Evolutionary conservation across 1,140 invertebrate genomes (phyloP).

Genomic region (Zaprionus vittiger): DNA sequence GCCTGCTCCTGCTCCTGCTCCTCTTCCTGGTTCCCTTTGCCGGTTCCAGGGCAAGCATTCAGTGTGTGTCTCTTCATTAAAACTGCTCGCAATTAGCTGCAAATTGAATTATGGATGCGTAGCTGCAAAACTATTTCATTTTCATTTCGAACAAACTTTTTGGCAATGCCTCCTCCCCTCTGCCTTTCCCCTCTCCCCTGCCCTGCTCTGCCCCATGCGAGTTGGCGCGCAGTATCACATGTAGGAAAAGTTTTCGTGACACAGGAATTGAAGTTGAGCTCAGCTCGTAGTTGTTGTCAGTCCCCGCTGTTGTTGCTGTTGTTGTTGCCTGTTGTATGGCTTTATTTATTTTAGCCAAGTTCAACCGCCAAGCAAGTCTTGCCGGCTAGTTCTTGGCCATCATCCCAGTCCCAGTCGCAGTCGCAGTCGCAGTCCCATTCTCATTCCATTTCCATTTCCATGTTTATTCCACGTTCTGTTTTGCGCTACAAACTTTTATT

Average conservation of each 20-base stretch:
- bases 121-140: slow-evolving; percentile 71
- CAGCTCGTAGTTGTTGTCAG: background rate
- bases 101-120: slow-evolving; percentile 77
- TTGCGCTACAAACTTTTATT: slow-evolving; percentile 77
- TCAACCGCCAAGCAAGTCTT: slow-evolving; percentile 62
- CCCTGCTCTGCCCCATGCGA: too few relatives aligned
- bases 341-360: slow-evolving; percentile 82
- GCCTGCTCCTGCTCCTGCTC: background rate
- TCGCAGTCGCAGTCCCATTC: slow-evolving; percentile 47
- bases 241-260: slow-evolving; percentile 65
- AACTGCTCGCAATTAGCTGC: slow-evolving; percentile 56
- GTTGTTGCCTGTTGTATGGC: slow-evolving; percentile 70
- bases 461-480: slow-evolving; percentile 42
- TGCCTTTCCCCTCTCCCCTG: background rate
- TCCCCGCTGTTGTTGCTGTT: slow-evolving; percentile 28
- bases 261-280: slow-evolving; percentile 44
- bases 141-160: slow-evolving; percentile 64
- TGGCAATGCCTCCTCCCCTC: background rate
- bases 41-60: background rate
- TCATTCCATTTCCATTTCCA: slow-evolving; percentile 35
- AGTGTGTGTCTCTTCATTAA: slow-evolving; percentile 44
- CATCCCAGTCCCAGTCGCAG: slow-evolving; percentile 60
- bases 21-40: background rate
- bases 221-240: background rate
- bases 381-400: slow-evolving; percentile 50